Percentiles rank a stretch among this genome's conserved stretches.
Conservation (phyloP, 2,113 vertebrate genomes). For the Theristicus caerulescens region DNA sequence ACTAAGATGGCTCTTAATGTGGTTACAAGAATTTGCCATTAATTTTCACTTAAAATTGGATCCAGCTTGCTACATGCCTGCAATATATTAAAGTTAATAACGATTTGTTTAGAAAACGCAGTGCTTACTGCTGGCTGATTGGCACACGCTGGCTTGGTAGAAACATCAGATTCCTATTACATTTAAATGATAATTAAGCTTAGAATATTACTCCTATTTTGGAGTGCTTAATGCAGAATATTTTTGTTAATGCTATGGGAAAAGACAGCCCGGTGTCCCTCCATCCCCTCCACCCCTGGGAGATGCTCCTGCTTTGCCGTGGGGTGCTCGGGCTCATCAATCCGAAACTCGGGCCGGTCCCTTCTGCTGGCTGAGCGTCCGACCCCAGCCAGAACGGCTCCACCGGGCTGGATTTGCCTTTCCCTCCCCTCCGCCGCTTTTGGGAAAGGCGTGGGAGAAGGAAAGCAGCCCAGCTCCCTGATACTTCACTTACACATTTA, state of each 20-base stretch:
- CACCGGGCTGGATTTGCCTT: not conserved
- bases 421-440: not conserved
- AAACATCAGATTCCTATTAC: not conserved
- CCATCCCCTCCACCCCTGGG: not conserved
- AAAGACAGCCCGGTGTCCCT: not conserved
- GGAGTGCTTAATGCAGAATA: not conserved
- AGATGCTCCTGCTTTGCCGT: not conserved
- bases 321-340: not conserved
- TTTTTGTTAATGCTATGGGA: not conserved
- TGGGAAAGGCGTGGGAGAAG: not conserved
- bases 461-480: not conserved
- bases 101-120: slow-evolving; percentile 24
- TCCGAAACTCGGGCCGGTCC: fast-evolving
- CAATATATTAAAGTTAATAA: slow-evolving; percentile 25
- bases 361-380: not conserved
- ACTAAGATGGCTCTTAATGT: slow-evolving; percentile 69
- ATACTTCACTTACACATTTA: not conserved
- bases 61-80: slow-evolving; percentile 54
- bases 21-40: slow-evolving; percentile 73
- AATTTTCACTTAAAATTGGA: slow-evolving; percentile 75
- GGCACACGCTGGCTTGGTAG: not conserved
- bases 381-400: fast-evolving
- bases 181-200: slow-evolving; percentile 18
- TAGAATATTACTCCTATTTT: not conserved
- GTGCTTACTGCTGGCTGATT: slow-evolving; percentile 6